These are phyloP conservation scores for Centropus bengalensis DNA, from an alignment of 2,113 vertebrate genomes.

Conservation along the genomic window DNA sequence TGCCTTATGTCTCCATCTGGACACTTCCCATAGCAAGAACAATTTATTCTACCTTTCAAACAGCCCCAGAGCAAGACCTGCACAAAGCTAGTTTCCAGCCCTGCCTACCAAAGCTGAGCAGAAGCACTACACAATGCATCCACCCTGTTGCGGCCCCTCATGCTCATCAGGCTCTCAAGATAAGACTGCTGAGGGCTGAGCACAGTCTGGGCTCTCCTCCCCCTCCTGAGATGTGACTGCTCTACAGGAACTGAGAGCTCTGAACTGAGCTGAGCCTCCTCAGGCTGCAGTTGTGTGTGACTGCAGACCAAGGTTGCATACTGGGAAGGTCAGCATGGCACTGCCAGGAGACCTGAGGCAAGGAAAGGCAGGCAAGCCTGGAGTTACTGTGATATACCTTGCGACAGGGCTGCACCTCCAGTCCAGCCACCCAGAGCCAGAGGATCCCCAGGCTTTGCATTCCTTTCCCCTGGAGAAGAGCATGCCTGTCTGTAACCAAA, in stretches of 20 bases:
- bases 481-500: fast-evolving
- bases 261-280: fast-evolving
- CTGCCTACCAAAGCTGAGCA: neutral
- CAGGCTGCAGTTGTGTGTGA: too few species aligned
- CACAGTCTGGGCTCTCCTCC: neutral
- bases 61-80: fast-evolving
- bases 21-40: neutral
- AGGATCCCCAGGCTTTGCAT: fast-evolving
- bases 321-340: fast-evolving
- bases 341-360: neutral
- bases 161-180: fast-evolving
- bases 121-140: neutral
- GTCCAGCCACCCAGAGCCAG: neutral
- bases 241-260: neutral
- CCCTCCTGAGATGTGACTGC: fast-evolving
- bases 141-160: neutral
- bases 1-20: neutral
- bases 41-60: neutral
- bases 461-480: neutral
- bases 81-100: neutral
- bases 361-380: neutral
- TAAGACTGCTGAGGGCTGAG: neutral
- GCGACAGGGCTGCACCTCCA: neutral
- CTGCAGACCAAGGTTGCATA: fast-evolving
- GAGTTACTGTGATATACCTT: too few species aligned